Percentiles rank a stretch among this genome's conserved stretches.
Conservation (phyloP, 1,140 invertebrate species). For the Aplysia californica region DNA sequence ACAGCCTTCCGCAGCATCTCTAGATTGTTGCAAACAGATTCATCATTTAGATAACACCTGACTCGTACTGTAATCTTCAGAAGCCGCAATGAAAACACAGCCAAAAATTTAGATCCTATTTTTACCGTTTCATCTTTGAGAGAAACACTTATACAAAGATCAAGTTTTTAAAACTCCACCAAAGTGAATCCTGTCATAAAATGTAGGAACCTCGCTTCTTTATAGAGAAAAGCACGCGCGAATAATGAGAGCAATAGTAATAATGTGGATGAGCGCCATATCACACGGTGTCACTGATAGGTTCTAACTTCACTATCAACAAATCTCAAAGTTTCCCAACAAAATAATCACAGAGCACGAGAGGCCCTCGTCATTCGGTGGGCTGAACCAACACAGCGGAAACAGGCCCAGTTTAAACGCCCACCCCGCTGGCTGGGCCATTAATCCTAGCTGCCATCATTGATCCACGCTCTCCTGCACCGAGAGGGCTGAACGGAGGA, state of each 20-base stretch:
- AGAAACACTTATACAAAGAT: no score
- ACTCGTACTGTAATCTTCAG: no score
- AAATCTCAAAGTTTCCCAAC: conserved; percentile 2
- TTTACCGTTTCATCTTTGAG: no score
- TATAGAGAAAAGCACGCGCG: conserved; percentile 8
- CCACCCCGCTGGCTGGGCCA: no score
- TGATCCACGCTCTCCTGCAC: neutral
- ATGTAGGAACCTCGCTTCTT: conserved; percentile 12
- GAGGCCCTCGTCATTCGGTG: neutral
- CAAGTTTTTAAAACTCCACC: no score
- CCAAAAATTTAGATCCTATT: no score
- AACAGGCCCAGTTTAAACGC: neutral
- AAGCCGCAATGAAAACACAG: no score
- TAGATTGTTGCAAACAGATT: no score
- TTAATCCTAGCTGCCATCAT: conserved; percentile 6
- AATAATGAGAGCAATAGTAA: conserved; percentile 11
- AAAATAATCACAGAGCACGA: conserved; percentile 21
- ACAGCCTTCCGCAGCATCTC: no score
- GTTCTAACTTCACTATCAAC: conserved; percentile 18
- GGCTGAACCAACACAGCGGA: neutral
- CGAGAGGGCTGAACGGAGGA: neutral
- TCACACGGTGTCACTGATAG: conserved; percentile 16
- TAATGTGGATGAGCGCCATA: neutral
- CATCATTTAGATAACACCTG: no score
- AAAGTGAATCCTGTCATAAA: no score